A percentile compares a stretch with the other conserved stretches of the same genome.
Conservation (phyloP, 2,797 vertebrate species). For the Eutrigla gurnardus region DNA sequence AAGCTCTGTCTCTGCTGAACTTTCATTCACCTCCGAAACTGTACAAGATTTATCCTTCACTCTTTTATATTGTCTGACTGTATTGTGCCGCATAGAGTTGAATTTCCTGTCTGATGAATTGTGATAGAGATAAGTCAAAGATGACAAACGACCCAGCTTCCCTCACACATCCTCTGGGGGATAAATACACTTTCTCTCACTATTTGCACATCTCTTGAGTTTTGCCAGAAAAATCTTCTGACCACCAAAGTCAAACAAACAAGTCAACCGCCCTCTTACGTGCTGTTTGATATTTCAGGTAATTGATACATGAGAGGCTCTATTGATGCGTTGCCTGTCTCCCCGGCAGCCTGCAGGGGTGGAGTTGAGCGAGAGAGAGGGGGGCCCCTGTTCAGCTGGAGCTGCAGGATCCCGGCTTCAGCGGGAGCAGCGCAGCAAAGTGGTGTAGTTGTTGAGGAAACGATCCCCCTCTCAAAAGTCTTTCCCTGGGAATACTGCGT, state of each 20-base stretch:
- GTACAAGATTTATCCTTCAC: constrained; percentile 20
- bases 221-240: constrained; percentile 61
- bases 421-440: constrained; percentile 68
- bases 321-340: constrained; percentile 69
- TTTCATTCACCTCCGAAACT: constrained; percentile 39
- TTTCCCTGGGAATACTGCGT: constrained; percentile 84
- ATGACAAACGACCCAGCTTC: constrained; percentile 45
- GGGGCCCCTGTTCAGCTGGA: constrained; percentile 66
- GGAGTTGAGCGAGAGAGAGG: constrained; percentile 26
- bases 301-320: constrained; percentile 79
- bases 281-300: constrained; percentile 82
- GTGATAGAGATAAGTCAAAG: constrained; percentile 29
- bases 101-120: constrained; percentile 38
- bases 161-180: constrained; percentile 45
- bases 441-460: constrained; percentile 81
- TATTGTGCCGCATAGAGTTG: constrained; percentile 49
- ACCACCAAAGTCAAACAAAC: constrained; percentile 80
- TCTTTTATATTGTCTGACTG: constrained; percentile 28
- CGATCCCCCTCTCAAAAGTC: constrained; percentile 74
- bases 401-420: constrained; percentile 67
- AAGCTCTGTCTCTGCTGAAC: constrained; percentile 27
- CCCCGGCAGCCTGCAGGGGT: constrained; percentile 34
- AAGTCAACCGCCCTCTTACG: constrained; percentile 74
- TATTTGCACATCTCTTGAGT: constrained; percentile 38
- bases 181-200: constrained; percentile 41